Percentiles rank a stretch among this genome's conserved stretches.
Conservation (phyloP, 2,797 vertebrate genomes). For the Chaenodraco wilsoni region DNA sequence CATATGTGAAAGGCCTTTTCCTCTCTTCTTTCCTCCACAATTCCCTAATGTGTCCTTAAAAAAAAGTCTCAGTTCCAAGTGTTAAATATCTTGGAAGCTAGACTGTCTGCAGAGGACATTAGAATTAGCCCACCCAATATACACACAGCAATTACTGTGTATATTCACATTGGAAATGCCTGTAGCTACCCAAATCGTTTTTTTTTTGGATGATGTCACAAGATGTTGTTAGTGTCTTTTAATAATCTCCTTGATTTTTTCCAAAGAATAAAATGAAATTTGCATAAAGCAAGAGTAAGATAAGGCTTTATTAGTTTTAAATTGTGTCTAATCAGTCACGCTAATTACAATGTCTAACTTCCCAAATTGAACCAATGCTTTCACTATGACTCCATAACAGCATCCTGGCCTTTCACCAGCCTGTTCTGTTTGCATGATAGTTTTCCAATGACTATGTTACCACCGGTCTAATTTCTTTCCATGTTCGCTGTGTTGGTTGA, state of each 20-base stretch:
- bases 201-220: conserved; percentile 48
- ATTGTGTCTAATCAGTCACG: conserved; percentile 52
- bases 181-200: conserved; percentile 41
- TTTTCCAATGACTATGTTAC: conserved; percentile 42
- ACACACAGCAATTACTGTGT: conserved; percentile 38
- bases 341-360: conserved; percentile 37
- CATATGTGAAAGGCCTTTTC: conserved; percentile 18
- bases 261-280: conserved; percentile 33
- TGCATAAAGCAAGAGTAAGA: conserved; percentile 38
- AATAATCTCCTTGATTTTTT: conserved; percentile 42
- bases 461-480: conserved; percentile 30
- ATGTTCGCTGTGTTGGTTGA: conserved; percentile 57
- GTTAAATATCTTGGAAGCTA: conserved; percentile 47
- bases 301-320: conserved; percentile 54
- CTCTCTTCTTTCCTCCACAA: conserved; percentile 28
- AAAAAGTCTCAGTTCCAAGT: neutral
- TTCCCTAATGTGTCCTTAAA: conserved; percentile 24
- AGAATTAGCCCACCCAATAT: conserved; percentile 14
- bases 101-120: conserved; percentile 45
- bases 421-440: conserved; percentile 20
- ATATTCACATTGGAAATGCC: conserved; percentile 56
- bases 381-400: conserved; percentile 25
- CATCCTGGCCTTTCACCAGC: conserved; percentile 23
- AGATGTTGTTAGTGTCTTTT: conserved; percentile 38
- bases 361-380: conserved; percentile 10